Conservation (phyloP, 2,888 invertebrate species). For the Pterobdella sp. region DNA sequence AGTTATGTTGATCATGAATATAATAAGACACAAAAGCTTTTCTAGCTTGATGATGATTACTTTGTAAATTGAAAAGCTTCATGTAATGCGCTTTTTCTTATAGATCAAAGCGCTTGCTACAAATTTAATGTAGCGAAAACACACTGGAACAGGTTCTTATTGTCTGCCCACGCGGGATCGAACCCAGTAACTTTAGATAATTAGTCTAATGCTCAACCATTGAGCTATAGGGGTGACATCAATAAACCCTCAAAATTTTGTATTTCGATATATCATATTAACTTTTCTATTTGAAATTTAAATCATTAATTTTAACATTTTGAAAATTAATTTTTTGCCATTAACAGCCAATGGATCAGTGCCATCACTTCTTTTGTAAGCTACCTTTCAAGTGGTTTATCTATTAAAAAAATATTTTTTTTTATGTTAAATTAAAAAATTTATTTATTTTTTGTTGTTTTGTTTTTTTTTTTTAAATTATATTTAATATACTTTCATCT, state of each 20-base stretch:
- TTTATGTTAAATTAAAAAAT: background rate
- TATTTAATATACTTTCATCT: background rate
- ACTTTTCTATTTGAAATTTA: background rate
- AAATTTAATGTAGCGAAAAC: too few species aligned
- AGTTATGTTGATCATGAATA: too few species aligned
- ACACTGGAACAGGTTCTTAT: too few species aligned
- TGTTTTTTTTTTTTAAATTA: background rate
- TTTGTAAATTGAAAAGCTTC: too few species aligned
- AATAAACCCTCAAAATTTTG: background rate
- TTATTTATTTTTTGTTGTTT: background rate
- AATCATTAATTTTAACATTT: background rate
- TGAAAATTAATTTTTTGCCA: background rate
- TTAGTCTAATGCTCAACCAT: too few species aligned
- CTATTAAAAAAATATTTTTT: background rate
- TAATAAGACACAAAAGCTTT: too few species aligned
- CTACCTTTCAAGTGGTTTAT: background rate
- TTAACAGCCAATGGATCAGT: constrained; percentile 32
- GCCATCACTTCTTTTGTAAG: constrained; percentile 31
- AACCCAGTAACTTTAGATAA: too few species aligned
- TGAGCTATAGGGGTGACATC: too few species aligned
- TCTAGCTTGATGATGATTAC: too few species aligned
- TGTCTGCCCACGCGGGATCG: too few species aligned
- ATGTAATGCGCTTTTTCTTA: too few species aligned
- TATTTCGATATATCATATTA: background rate
- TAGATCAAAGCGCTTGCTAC: too few species aligned